Base-by-base conservation (phyloP, 2,797 vertebrate species). In the Lerista edwardsae region DNA sequence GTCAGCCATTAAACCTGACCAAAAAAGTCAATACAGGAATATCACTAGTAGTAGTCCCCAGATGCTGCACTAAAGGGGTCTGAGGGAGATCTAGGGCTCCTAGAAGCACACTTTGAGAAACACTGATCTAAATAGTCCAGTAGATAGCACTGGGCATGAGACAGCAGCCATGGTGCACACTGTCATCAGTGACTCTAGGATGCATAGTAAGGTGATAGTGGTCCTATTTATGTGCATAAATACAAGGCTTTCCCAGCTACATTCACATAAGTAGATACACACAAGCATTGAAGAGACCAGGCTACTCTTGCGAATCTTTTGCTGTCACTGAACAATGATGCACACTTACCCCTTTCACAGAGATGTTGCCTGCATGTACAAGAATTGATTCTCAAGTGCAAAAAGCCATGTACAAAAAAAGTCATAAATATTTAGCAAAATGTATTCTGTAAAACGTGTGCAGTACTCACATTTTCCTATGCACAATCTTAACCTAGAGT, bases 1-100 rank as follows among this genome's bases (percentile, higher is more conserved):
- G 21, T 69, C 25, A 36, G 51, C 44, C 61, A 84, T 75, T 79
- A 89, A 92, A 83, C n/a, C 10, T 79, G 73, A 59, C 39, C 85
- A 74, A 87, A 89, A 84, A 92, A 90, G 89, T 90, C 85, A 80
- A 91, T 89, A 27, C 1, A 12, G 47, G 68, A 17, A 73, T 75
- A 91, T 57, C 39, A 84, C 36, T 0, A 39, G 25, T 79, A 39
- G 25, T 79, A 14, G 68, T 25, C 69, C 84, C 72, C 81, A 91
- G 65, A 78, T 59, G 75, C 6, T 23, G 59, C 34, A 65, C 51
- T 31, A 29, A 51, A 62, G 19, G 23, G 19, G n/a, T 21, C 51
- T 55, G 3, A 55, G 51, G 14, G 14, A 6, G 69, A 64, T 2
- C 62, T n/a, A 86, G 79, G 51, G 51, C 12, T 51, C 51, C 51